These are phyloP conservation scores for Labia minor DNA, from an alignment of 2,888 invertebrate genomes.

Conservation along the genomic window DNA sequence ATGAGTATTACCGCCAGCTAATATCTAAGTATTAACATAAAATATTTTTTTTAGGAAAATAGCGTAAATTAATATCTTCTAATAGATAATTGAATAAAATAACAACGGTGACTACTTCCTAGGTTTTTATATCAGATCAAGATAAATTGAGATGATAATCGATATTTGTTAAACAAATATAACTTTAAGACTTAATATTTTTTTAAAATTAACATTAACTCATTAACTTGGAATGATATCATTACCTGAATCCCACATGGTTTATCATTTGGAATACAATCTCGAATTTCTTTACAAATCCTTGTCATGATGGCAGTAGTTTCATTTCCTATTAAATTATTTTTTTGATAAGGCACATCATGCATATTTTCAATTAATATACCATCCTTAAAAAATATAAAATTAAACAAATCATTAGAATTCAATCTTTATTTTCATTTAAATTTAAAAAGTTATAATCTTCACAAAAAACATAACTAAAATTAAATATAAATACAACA, in stretches of 20 bases:
- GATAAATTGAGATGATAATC: background rate
- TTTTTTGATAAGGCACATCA: constrained; percentile 58
- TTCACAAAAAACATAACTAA: no score
- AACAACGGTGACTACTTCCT: no score
- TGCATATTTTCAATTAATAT: constrained; percentile 70
- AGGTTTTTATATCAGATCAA: no score
- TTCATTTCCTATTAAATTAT: constrained; percentile 51
- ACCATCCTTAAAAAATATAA: constrained; percentile 45
- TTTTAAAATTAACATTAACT: no score
- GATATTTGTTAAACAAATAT: no score
- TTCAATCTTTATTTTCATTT: no score
- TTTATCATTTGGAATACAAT: constrained; percentile 38
- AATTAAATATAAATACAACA: no score
- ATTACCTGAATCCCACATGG: constrained; percentile 53
- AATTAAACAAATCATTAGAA: no score
- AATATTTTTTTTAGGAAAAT: background rate
- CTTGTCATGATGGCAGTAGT: constrained; percentile 56
- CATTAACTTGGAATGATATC: no score
- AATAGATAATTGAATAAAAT: no score
- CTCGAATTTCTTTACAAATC: constrained; percentile 48
- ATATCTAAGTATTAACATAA: constrained; percentile 40
- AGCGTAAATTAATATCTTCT: background rate
- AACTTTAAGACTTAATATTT: no score
- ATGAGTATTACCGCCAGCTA: constrained; percentile 65
- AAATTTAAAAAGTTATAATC: no score